A percentile compares a stretch with the other conserved stretches of the same genome.
Evolutionary conservation across 1,140 invertebrate genomes (phyloP).

Genomic region (Zaprionus africanus): DNA sequence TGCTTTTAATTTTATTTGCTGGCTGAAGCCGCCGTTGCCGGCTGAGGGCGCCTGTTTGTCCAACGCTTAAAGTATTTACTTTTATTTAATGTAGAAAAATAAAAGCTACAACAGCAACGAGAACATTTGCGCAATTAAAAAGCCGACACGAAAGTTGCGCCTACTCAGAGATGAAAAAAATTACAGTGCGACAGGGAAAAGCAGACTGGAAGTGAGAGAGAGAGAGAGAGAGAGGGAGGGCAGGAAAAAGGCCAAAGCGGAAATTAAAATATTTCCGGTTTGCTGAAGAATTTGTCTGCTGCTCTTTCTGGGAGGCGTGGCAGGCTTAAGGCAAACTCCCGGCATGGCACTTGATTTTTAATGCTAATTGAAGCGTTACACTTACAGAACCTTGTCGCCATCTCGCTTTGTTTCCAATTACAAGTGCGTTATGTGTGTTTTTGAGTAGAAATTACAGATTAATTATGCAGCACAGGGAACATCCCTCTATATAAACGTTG

Average conservation of each 20-base stretch:
- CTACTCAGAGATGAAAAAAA: constrained; percentile 49
- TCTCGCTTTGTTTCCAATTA: constrained; percentile 6
- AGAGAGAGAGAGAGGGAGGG: neutral
- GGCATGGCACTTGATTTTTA: constrained; percentile 43
- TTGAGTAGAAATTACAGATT: constrained; percentile 5
- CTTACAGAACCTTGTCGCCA: constrained; percentile 7
- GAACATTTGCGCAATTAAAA: constrained; percentile 68
- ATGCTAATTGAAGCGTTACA: constrained; percentile 55
- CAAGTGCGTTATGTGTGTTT: neutral
- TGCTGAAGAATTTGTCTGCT: constrained; percentile 45
- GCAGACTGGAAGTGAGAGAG: neutral
- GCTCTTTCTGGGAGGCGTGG: constrained; percentile 2
- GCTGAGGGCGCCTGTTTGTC: constrained; percentile 54
- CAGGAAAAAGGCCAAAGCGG: constrained; percentile 45
- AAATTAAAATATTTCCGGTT: constrained; percentile 82
- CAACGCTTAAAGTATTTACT: constrained; percentile 77
- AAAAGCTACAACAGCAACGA: constrained; percentile 30
- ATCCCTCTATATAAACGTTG: neutral
- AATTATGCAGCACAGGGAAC: neutral
- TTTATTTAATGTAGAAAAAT: constrained; percentile 58
- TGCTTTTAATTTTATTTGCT: constrained; percentile 54
- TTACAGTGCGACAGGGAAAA: constrained; percentile 10
- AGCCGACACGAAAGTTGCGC: constrained; percentile 40
- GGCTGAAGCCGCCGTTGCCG: constrained; percentile 4
- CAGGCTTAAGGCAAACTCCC: neutral